A percentile compares a stretch with the other conserved stretches of the same genome.
Conservation (phyloP, 2,797 vertebrate genomes). For the Xenentodon cancila region DNA sequence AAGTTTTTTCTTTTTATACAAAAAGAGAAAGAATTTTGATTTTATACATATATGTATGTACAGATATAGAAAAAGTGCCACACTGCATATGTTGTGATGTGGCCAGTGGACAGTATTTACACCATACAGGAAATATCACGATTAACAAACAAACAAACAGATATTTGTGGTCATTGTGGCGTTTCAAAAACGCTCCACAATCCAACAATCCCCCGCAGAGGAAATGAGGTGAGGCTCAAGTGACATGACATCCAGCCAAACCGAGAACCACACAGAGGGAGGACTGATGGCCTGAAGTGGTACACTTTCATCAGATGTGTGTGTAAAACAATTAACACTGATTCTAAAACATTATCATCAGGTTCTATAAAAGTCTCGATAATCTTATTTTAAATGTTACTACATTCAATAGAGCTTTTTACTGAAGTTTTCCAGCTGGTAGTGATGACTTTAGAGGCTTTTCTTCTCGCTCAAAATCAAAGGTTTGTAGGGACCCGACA, state of each 20-base stretch:
- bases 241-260: constrained; percentile 46
- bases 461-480: too few relatives aligned
- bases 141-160: constrained; percentile 37
- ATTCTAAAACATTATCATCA: constrained; percentile 62
- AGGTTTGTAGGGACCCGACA: too few relatives aligned
- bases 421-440: constrained; percentile 36
- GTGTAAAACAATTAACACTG: constrained; percentile 4
- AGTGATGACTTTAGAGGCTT: constrained; percentile 44
- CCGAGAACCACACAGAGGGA: neutral
- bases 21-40: constrained; percentile 64
- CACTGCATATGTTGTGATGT: constrained; percentile 52
- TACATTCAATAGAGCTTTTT: constrained; percentile 44
- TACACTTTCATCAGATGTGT: too few relatives aligned
- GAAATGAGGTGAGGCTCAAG: constrained; percentile 26
- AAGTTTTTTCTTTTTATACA: constrained; percentile 62
- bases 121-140: constrained; percentile 56
- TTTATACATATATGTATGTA: constrained; percentile 72
- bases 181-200: constrained; percentile 39
- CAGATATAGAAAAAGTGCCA: constrained; percentile 71
- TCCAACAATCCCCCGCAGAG: constrained; percentile 23
- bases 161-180: constrained; percentile 47
- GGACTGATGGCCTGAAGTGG: too few relatives aligned
- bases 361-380: constrained; percentile 39
- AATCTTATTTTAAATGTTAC: constrained; percentile 1
- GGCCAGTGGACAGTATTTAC: constrained; percentile 71